These are phyloP conservation scores for Hyalella azteca DNA, from an alignment of 2,888 invertebrate species.

Conservation along the genomic window DNA sequence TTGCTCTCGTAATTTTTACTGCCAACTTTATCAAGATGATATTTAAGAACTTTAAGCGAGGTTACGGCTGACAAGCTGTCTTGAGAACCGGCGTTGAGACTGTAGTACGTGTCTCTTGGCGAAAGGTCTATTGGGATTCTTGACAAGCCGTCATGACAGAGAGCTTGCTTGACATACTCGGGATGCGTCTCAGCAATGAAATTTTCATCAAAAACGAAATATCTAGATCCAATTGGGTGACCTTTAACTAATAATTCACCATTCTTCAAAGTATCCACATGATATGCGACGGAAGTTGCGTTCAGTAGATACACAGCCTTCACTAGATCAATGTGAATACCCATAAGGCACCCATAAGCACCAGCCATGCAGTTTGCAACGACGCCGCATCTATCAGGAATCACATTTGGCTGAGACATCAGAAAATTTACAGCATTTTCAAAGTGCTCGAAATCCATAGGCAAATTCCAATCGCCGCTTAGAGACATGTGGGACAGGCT, in stretches of 20 bases:
- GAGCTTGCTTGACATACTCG: background rate
- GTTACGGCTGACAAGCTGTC: conserved; percentile 7
- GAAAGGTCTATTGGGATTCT: conserved; percentile 47
- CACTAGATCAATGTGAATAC: conserved; percentile 37
- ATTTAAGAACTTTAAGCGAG: background rate
- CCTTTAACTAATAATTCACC: background rate
- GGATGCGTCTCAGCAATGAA: background rate
- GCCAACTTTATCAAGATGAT: background rate
- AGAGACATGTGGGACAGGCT: conserved; percentile 42
- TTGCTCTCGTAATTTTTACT: background rate
- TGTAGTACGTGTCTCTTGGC: conserved; percentile 47
- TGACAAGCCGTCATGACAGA: background rate
- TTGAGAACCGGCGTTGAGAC: conserved; percentile 40
- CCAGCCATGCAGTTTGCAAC: conserved; percentile 43
- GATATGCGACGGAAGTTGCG: background rate
- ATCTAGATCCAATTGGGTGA: background rate
- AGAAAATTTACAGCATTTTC: conserved; percentile 48
- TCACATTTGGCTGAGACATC: conserved; percentile 39
- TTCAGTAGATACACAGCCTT: conserved; percentile 47
- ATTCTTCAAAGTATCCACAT: background rate
- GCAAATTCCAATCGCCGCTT: conserved; percentile 1
- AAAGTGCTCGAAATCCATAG: conserved; percentile 47
- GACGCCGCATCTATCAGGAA: conserved; percentile 51
- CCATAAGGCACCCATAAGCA: conserved; percentile 40
- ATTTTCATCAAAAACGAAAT: background rate